Evolutionary conservation across 2,888 invertebrate species (phyloP).

Genomic region (Agapostemon virescens): DNA sequence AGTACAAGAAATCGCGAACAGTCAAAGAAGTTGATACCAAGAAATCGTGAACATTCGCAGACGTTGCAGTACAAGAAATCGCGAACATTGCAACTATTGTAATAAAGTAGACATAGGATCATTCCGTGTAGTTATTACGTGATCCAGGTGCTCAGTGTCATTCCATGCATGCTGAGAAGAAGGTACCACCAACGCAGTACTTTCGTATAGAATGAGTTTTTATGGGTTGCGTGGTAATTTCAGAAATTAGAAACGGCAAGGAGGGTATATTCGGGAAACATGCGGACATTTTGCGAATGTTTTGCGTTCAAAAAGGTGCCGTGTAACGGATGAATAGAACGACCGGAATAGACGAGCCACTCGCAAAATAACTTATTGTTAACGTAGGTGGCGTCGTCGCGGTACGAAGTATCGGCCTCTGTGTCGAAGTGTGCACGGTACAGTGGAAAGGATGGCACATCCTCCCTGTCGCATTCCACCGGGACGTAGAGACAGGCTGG

Average conservation of each 20-base stretch:
- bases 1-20: too few relatives aligned
- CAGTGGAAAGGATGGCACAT: conserved; percentile 41
- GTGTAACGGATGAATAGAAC: neutral
- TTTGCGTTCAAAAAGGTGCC: neutral
- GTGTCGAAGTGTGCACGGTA: conserved; percentile 17
- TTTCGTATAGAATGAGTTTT: too few relatives aligned
- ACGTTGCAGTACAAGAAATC: too few relatives aligned
- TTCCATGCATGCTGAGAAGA: too few relatives aligned
- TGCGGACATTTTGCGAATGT: neutral
- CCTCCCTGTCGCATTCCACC: conserved; percentile 43
- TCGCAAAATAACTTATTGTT: neutral
- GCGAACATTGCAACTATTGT: too few relatives aligned
- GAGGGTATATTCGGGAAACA: neutral
- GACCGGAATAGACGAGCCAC: neutral
- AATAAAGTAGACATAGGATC: too few relatives aligned
- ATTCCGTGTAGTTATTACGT: too few relatives aligned
- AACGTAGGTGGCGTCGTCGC: neutral
- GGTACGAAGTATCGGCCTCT: neutral
- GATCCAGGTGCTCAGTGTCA: too few relatives aligned
- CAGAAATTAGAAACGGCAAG: neutral
- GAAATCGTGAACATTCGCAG: too few relatives aligned
- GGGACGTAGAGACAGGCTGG: conserved; percentile 49
- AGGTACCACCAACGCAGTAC: too few relatives aligned
- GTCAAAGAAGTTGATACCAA: too few relatives aligned
- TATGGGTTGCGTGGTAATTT: too few relatives aligned